Percentiles rank a stretch among this genome's conserved stretches.
Conservation (phyloP, 2,888 invertebrate species). For the Stenotaenia linearis region DNA sequence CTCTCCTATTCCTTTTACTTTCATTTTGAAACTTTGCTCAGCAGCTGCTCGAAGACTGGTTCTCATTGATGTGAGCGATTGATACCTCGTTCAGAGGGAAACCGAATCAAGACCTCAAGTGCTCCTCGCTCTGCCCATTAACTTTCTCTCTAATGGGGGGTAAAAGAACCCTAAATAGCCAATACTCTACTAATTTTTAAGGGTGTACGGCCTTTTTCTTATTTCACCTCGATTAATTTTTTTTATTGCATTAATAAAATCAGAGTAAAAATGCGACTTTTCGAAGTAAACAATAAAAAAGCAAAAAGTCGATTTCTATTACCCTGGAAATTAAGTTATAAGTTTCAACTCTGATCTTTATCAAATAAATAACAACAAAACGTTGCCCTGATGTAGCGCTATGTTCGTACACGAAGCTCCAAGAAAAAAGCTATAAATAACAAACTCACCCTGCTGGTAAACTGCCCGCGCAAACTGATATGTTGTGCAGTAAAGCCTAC, state of each 20-base stretch:
- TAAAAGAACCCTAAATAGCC: not conserved
- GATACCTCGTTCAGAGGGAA: not conserved
- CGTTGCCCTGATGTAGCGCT: not conserved
- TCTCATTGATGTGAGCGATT: conserved; percentile 5
- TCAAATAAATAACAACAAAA: not conserved
- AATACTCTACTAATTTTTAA: not conserved
- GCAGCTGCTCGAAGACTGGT: not conserved
- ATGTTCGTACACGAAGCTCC: not conserved
- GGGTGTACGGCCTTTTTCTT: not conserved
- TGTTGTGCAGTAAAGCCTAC: not conserved
- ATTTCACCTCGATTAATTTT: too few species aligned
- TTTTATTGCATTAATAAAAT: too few species aligned
- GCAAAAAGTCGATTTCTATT: not conserved
- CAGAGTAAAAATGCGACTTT: too few species aligned
- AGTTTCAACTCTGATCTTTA: not conserved
- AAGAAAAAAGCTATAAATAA: not conserved
- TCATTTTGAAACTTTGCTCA: not conserved
- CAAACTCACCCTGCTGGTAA: not conserved
- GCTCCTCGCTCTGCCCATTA: not conserved
- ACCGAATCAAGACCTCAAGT: not conserved
- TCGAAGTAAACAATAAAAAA: not conserved
- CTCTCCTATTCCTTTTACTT: not conserved
- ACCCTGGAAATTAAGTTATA: not conserved
- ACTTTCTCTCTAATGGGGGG: not conserved
- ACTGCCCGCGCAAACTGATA: conserved; percentile 4